Evolutionary conservation across 2,888 invertebrate species (phyloP).

Genomic region (Dryomyza anilis): DNA sequence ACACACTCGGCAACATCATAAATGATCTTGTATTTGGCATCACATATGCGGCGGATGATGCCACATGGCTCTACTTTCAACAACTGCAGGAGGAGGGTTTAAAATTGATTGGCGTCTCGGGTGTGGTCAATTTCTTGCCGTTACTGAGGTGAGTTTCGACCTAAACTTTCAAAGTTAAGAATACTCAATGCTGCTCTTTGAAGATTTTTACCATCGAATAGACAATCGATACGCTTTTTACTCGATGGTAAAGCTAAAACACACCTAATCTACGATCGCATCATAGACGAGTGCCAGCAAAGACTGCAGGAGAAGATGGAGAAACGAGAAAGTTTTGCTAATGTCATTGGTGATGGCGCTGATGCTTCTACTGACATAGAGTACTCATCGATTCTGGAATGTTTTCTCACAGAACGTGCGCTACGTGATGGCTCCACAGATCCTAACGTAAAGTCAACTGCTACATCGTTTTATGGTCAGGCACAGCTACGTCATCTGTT

Average conservation of each 20-base stretch:
- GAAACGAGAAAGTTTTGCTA: slow-evolving; percentile 18
- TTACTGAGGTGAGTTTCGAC: slow-evolving; percentile 68
- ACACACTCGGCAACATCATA: slow-evolving; percentile 77
- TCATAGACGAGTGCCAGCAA: slow-evolving; percentile 67
- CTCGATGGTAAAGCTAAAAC: slow-evolving; percentile 74
- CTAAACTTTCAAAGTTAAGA: not conserved
- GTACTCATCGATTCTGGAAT: slow-evolving; percentile 66
- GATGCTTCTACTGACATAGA: not conserved
- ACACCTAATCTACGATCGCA: slow-evolving; percentile 72
- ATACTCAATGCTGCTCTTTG: not conserved
- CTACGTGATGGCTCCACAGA: slow-evolving; percentile 51
- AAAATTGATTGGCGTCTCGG: slow-evolving; percentile 81
- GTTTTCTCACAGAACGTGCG: slow-evolving; percentile 68
- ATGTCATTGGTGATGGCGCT: not conserved
- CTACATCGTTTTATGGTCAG: slow-evolving; percentile 65
- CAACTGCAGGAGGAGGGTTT: slow-evolving; percentile 82
- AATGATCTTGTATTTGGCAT: slow-evolving; percentile 80
- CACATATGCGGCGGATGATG: slow-evolving; percentile 71
- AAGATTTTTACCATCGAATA: slow-evolving; percentile 64
- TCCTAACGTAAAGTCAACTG: slow-evolving; percentile 27
- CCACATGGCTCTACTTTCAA: slow-evolving; percentile 78
- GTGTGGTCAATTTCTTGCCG: slow-evolving; percentile 83
- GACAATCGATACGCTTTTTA: slow-evolving; percentile 69
- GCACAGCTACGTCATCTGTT: slow-evolving; percentile 76
- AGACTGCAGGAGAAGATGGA: slow-evolving; percentile 53